Evolutionary conservation across 1,140 invertebrate species (phyloP).

Genomic region (Plectus sambesii): DNA sequence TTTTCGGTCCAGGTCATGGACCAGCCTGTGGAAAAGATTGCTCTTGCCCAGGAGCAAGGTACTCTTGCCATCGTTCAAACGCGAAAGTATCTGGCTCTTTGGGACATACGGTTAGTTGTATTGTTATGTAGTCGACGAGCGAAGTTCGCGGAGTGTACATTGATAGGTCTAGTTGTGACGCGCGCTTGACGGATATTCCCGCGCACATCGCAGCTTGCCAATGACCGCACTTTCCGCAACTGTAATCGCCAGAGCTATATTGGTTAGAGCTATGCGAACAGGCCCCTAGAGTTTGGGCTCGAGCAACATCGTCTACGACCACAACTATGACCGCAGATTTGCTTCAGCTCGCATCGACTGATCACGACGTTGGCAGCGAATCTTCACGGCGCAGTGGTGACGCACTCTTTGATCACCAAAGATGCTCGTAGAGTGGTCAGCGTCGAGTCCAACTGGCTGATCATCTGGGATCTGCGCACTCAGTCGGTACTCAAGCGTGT

Average conservation of each 20-base stretch:
- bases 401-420: slow-evolving; percentile 73
- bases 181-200: too few species aligned
- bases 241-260: too few species aligned
- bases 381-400: slow-evolving; percentile 82
- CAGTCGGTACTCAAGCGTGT: slow-evolving; percentile 59
- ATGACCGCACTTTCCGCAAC: too few species aligned
- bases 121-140: too few species aligned
- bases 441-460: slow-evolving; percentile 76
- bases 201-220: too few species aligned
- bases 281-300: too few species aligned
- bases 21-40: slow-evolving; percentile 80
- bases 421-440: slow-evolving; percentile 70
- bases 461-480: slow-evolving; percentile 79
- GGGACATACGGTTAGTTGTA: slow-evolving; percentile 76
- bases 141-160: too few species aligned
- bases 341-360: slow-evolving; percentile 29
- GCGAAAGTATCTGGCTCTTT: slow-evolving; percentile 80
- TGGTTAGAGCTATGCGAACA: too few species aligned
- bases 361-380: slow-evolving; percentile 74
- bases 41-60: slow-evolving; percentile 60
- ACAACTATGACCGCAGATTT: too few species aligned
- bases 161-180: too few species aligned
- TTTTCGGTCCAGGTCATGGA: slow-evolving; percentile 86
- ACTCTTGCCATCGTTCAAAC: slow-evolving; percentile 73
- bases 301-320: too few species aligned